These are phyloP conservation scores for Ctenosaura bakeri DNA, from an alignment of 2,797 vertebrate genomes.

Conservation along the genomic window DNA sequence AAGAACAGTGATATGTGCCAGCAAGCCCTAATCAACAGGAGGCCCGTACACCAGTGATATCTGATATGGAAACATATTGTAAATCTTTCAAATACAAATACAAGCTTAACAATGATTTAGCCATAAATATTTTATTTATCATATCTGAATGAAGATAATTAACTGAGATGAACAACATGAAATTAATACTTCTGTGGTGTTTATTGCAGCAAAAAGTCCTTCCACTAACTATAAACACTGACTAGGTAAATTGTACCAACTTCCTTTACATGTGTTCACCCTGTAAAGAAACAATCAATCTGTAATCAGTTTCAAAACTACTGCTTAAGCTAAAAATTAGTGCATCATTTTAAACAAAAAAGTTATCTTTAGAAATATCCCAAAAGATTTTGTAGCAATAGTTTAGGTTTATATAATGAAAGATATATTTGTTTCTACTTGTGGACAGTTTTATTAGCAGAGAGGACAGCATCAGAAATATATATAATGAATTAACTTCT, in stretches of 20 bases:
- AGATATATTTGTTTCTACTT: not conserved
- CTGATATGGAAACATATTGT: not conserved
- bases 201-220: not conserved
- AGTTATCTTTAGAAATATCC: not conserved
- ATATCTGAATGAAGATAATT: conserved; percentile 8
- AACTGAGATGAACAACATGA: not conserved
- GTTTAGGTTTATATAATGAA: not conserved
- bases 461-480: not conserved
- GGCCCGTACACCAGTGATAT: conserved; percentile 35
- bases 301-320: not conserved
- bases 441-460: not conserved
- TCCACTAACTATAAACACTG: not conserved
- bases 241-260: not conserved
- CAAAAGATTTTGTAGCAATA: not conserved
- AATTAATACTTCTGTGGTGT: not conserved
- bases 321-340: not conserved
- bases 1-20: not conserved
- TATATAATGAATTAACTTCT: not conserved
- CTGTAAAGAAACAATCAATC: too few relatives aligned
- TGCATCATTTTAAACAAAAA: not conserved
- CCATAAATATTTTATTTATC: conserved; percentile 7
- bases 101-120: not conserved
- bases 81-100: conserved; percentile 32
- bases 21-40: conserved; percentile 10
- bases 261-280: not conserved